phyloP scores from a whole-genome alignment of 1,140 invertebrate species.

The Araneus ventricosus region DNA sequence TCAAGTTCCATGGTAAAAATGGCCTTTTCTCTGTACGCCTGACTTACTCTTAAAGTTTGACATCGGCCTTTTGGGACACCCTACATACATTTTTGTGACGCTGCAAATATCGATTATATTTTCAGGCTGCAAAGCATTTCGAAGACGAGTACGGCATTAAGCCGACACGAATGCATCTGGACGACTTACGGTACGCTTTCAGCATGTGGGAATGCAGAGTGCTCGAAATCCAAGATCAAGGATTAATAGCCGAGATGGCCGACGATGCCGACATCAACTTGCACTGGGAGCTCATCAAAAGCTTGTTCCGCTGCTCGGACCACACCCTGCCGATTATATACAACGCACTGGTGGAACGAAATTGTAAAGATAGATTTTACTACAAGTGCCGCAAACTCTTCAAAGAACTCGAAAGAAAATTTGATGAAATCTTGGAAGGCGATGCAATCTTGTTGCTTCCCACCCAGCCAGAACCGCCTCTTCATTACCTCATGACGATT shows the following conservation, averaged over 20 bases:
- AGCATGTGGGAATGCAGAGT: constrained; percentile 38
- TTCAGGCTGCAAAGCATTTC: constrained; percentile 56
- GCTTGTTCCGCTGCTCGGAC: constrained; percentile 49
- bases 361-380: constrained; percentile 79
- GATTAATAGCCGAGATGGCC: background rate
- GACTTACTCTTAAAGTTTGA: no score
- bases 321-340: constrained; percentile 77
- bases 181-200: constrained; percentile 26
- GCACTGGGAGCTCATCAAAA: constrained; percentile 78
- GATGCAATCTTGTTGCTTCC: constrained; percentile 93
- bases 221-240: background rate
- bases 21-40: no score
- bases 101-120: no score
- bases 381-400: constrained; percentile 81
- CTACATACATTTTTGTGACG: no score
- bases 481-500: constrained; percentile 90
- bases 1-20: no score
- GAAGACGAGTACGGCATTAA: constrained; percentile 47
- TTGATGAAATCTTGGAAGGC: constrained; percentile 77
- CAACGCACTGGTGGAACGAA: constrained; percentile 85
- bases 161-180: background rate
- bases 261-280: background rate
- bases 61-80: no score
- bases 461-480: constrained; percentile 88
- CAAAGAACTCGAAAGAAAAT: constrained; percentile 17